These are phyloP conservation scores for Daktulosphaira vitifoliae DNA, from an alignment of 1,140 invertebrate species.

Conservation along the genomic window DNA sequence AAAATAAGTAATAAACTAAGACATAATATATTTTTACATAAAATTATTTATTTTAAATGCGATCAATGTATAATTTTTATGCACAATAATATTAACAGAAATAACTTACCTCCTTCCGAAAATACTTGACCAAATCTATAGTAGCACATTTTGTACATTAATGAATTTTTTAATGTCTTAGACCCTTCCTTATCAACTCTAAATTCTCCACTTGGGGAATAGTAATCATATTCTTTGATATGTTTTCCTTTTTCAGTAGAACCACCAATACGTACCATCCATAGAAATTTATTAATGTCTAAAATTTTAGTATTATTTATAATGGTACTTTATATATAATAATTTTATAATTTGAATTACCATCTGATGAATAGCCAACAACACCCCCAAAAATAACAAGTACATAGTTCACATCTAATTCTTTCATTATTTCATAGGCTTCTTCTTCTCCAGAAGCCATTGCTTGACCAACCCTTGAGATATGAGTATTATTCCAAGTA, in stretches of 20 bases:
- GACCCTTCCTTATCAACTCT: conserved; percentile 86
- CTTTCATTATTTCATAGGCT: conserved; percentile 94
- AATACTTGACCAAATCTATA: conserved; percentile 89
- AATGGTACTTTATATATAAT: background rate
- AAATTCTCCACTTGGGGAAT: conserved; percentile 88
- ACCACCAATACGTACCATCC: conserved; percentile 98
- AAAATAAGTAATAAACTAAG: conserved; percentile 14
- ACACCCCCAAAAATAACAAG: conserved; percentile 96
- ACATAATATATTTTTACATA: too few relatives aligned
- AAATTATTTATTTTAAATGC: too few relatives aligned
- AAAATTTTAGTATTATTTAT: too few relatives aligned
- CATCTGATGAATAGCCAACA: conserved; percentile 97
- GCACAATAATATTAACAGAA: background rate
- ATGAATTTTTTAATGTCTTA: conserved; percentile 73
- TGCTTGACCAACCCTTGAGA: conserved; percentile 90
- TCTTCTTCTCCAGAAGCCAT: conserved; percentile 95
- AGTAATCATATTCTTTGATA: conserved; percentile 95
- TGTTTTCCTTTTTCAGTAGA: conserved; percentile 88
- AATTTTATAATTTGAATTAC: conserved; percentile 47
- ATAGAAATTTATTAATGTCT: conserved; percentile 97
- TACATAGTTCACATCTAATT: conserved; percentile 95
- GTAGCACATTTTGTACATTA: conserved; percentile 97
- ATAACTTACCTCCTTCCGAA: conserved; percentile 77
- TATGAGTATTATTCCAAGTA: conserved; percentile 99
- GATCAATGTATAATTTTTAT: too few relatives aligned